These are phyloP conservation scores for Heliconius eleuchia DNA, from an alignment of 1,140 invertebrate genomes.

Conservation along the genomic window DNA sequence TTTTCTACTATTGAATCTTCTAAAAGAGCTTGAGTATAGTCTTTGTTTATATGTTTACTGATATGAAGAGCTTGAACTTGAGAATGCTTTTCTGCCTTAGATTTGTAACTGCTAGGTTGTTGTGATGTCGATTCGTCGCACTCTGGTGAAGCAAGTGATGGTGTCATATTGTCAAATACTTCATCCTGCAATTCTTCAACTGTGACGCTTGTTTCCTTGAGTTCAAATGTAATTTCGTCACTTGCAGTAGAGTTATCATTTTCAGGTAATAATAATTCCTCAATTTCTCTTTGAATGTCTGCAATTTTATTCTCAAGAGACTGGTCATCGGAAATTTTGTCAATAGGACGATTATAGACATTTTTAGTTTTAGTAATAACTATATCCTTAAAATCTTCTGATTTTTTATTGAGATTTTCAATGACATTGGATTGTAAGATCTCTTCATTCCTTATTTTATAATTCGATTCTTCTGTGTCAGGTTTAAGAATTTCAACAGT, in stretches of 20 bases:
- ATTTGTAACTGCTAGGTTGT: neutral
- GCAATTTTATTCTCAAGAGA: constrained; percentile 76
- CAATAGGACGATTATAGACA: neutral
- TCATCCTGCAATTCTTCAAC: constrained; percentile 63
- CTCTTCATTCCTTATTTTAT: neutral
- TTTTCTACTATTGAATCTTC: neutral
- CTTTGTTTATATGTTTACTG: neutral
- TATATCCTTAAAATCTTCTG: neutral
- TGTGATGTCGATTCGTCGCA: constrained; percentile 46
- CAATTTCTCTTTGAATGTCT: constrained; percentile 75
- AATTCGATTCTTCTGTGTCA: neutral
- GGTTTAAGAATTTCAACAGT: constrained; percentile 45
- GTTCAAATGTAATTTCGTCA: constrained; percentile 61
- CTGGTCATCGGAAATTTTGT: constrained; percentile 64
- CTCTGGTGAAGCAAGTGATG: constrained; percentile 65
- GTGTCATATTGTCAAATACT: constrained; percentile 59
- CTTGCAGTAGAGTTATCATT: constrained; percentile 64
- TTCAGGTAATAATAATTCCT: constrained; percentile 75
- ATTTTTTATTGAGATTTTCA: constrained; percentile 12
- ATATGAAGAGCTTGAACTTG: neutral
- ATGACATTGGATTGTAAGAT: neutral
- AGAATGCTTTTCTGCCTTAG: neutral
- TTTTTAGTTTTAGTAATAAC: neutral
- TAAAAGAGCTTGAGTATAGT: neutral
- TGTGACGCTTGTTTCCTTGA: constrained; percentile 54